Base-by-base conservation (phyloP, 2,888 invertebrate genomes). In the Protula sp. region DNA sequence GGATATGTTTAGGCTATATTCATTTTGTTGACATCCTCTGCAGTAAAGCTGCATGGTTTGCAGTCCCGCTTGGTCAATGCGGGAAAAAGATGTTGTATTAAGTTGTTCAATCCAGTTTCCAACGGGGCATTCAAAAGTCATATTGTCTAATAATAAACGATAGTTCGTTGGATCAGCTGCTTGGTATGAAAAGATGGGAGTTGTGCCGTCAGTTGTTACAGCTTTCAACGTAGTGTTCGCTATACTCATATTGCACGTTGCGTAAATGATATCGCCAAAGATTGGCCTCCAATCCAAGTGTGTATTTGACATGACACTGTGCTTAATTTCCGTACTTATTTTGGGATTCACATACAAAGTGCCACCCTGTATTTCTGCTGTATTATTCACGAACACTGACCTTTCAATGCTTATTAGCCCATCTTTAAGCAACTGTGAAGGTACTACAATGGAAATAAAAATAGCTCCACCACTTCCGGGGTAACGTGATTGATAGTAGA, bases 331-430 rank as follows among this genome's bases (percentile, higher is more conserved):
- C 5, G 51, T 29, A 30, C 55, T 58, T 26, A 59, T 38, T 19
- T 54, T 54, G n/a, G 58, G 30, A 30, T 27, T 55, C 1, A 61
- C 48, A 28, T 47, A 65, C n/a, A 65, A 19, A 26, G 60, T 58
- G n/a, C 65, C 63, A 19, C 65, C 65, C 24, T 62, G 55, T 45
- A 55, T 47, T 29, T 29, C 57, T 14, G 63, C 62, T 14, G 60
- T 54, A 47, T 65, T 65, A 45, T 57, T 51, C 3, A 14, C 19
- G 38, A 65, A 65, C 2, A 14, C 45, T n/a, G 53, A 52, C 45
- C 59, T n/a, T 5, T 22, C 3, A 19, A 65, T 65, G 14, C 26
- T 19, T 9, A 58, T 58, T 1, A 47, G 22, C 3, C 58, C 58
- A 27, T 54, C 54, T 30, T 22, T n/a, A 5, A 30, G 27, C 14